Base-by-base conservation (phyloP, 2,113 vertebrate genomes). In the Saguinus midas region DNA sequence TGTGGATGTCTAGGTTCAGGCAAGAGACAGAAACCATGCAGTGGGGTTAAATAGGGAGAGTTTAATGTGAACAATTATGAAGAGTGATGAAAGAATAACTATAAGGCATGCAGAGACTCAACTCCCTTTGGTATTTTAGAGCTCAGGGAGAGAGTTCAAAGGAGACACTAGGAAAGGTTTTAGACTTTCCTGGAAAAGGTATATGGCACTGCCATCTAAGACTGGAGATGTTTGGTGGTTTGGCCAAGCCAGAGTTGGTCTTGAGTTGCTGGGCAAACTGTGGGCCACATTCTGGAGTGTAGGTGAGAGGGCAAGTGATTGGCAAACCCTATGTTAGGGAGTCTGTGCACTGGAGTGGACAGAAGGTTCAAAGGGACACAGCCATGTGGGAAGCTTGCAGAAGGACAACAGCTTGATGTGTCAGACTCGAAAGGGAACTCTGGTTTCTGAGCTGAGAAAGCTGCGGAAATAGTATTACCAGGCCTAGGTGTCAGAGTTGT, bases 1-100 rank as follows among this genome's bases (percentile, higher is more conserved):
- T 61, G 11, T 0, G 8, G 20, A 57, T 25, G 8, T 13, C 8
- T 14, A 11, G 8, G 40, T n/a, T 4, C 18, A 8, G 27, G 29
- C 35, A 1, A 37, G 21, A 73, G 73, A 5, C 2, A 12, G 45
- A 66, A 14, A 70, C 20, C n/a, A n/a, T 0, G 1, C 5, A 23
- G 35, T 4, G 43, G 27, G 25, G 29, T 21, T 40, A 8, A 40
- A 21, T 7, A 45, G 3, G 35, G 73, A 14, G 55, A 21, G 45
- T 43, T 64, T 12, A 61, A 9, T 2, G 50, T 23, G 35, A 78
- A 4, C 13, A 40, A 14, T 23, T 10, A 55, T 27, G 13, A 61
- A 57, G 8, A 20, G 3, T 21, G 3, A 70, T 25, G 21, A 29
- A 37, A 27, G 37, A 14, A 29, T 8, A 66, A 17, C 3, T 10